Conservation (phyloP, 2,888 invertebrate species). For the Stenodema calcarata region DNA sequence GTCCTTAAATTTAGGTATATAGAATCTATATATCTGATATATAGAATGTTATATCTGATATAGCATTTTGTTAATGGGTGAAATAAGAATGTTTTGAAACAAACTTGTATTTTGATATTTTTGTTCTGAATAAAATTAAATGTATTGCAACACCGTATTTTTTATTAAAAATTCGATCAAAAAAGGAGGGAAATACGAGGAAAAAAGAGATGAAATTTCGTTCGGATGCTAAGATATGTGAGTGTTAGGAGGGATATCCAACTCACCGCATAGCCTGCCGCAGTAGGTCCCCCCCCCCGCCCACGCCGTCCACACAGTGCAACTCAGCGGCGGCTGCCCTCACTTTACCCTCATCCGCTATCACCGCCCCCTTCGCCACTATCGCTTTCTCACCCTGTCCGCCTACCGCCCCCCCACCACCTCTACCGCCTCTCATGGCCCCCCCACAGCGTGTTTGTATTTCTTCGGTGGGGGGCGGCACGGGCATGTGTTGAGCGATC, state of each 20-base stretch:
- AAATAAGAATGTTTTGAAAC: no score
- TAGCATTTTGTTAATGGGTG: no score
- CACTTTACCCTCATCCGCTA: not conserved
- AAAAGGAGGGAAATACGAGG: not conserved
- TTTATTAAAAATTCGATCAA: no score
- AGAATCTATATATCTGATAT: no score
- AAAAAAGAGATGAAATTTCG: not conserved
- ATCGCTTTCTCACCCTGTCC: not conserved
- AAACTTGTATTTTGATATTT: no score
- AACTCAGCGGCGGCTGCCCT: not conserved
- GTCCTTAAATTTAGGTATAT: no score
- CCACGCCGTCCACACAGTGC: not conserved
- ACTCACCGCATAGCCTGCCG: constrained; percentile 48
- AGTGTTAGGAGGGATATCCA: constrained; percentile 47
- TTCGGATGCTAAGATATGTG: constrained; percentile 34
- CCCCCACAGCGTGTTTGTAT: not conserved
- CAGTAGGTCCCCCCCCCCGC: constrained; percentile 14
- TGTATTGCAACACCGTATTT: no score
- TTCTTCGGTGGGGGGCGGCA: no score
- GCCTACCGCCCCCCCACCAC: not conserved
- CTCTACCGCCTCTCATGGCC: not conserved
- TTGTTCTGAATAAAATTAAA: no score
- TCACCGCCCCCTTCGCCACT: not conserved
- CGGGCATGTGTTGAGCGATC: no score
- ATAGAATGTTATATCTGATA: no score